phyloP scores from a whole-genome alignment of 92 coral and sea anemone genomes.

The Porites evermanni region DNA sequence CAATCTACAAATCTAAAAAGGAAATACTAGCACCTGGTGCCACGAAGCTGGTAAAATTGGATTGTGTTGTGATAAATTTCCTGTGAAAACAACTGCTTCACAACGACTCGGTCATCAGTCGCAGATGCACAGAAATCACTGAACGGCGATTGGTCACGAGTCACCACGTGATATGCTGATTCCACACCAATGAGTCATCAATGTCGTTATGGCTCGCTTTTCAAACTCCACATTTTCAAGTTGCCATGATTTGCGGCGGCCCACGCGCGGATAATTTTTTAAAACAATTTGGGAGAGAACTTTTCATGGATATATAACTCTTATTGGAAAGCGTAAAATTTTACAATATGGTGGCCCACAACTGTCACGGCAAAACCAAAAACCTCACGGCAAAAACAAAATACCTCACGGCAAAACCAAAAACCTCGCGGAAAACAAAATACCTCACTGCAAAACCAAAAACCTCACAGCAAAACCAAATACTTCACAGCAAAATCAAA shows the following conservation, averaged over 20 bases:
- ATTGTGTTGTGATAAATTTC: slow-evolving; percentile 20
- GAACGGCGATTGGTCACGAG: slow-evolving; percentile 48
- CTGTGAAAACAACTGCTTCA: slow-evolving; percentile 5
- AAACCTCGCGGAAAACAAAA: no score
- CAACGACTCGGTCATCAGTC: slow-evolving; percentile 16
- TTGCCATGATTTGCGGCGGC: background rate
- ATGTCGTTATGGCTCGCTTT: slow-evolving; percentile 30
- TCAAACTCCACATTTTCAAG: slow-evolving; percentile 7
- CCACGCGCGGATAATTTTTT: background rate
- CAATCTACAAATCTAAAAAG: background rate
- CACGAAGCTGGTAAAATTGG: background rate
- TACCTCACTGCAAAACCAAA: no score
- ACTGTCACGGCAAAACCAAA: no score
- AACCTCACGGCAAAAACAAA: no score
- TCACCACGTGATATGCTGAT: slow-evolving; percentile 53
- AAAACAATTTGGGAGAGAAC: no score
- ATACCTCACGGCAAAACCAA: no score
- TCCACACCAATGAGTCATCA: slow-evolving; percentile 58
- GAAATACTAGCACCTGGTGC: slow-evolving; percentile 16
- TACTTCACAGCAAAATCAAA: no score
- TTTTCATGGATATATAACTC: no score
- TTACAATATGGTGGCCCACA: no score
- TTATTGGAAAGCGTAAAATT: no score
- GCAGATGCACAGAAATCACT: background rate
- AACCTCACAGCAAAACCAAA: no score